Conservation (phyloP, 2,113 vertebrate genomes). For the Leptodactylus fuscus region DNA sequence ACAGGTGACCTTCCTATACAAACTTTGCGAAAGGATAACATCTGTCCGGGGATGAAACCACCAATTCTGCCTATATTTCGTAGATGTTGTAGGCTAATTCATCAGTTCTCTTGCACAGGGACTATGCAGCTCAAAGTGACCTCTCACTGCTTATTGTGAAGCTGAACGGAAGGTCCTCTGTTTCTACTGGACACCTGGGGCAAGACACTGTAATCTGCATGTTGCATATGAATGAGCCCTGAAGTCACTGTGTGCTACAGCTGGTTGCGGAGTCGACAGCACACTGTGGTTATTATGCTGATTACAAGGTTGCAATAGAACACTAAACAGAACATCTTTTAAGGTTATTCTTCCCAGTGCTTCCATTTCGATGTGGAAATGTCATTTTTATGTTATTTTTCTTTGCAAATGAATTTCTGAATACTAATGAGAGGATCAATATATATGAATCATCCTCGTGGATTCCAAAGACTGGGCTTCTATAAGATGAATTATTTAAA, state of each 20-base stretch:
- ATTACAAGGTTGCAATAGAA: background rate
- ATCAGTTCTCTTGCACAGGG: background rate
- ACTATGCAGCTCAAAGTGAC: slow-evolving; percentile 15
- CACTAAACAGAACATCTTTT: slow-evolving; percentile 11
- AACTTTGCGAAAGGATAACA: slow-evolving; percentile 52
- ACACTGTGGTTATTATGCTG: background rate
- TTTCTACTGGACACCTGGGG: slow-evolving; percentile 1
- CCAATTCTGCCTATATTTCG: background rate
- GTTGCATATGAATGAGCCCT: slow-evolving; percentile 46
- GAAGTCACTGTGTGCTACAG: background rate
- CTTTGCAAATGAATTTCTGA: background rate
- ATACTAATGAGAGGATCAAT: background rate
- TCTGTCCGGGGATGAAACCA: slow-evolving; percentile 29
- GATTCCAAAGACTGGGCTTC: background rate
- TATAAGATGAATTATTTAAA: background rate
- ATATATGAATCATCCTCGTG: background rate
- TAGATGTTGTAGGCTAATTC: slow-evolving; percentile 38
- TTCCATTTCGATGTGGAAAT: background rate
- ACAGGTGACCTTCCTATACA: slow-evolving; percentile 53
- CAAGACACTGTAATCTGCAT: slow-evolving; percentile 1
- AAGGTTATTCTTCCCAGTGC: background rate
- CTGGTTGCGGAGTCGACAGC: background rate
- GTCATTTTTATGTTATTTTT: background rate
- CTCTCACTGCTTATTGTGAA: slow-evolving; percentile 10
- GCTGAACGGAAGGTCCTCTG: slow-evolving; percentile 10